Evolutionary conservation across 2,797 vertebrate species (phyloP).

Genomic region (Kryptolebias ocellatus): DNA sequence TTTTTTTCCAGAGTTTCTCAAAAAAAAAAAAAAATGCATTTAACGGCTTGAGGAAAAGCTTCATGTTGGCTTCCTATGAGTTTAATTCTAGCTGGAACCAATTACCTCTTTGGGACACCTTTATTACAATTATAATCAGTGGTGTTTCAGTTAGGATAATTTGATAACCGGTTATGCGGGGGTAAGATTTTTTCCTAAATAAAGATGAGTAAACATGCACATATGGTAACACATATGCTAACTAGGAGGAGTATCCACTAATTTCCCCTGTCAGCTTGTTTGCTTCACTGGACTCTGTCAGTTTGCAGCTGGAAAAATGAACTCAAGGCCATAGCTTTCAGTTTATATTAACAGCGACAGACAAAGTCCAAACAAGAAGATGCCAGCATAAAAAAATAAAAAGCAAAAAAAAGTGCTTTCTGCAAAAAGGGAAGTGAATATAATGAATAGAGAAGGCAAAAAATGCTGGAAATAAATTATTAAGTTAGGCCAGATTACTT

Average conservation of each 20-base stretch:
- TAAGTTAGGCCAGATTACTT: too few species aligned
- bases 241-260: conserved; percentile 28
- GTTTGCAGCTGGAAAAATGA: conserved; percentile 42
- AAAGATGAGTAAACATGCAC: conserved; percentile 38
- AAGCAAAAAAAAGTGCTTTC: not conserved
- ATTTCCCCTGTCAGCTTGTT: conserved; percentile 47
- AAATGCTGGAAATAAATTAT: too few species aligned
- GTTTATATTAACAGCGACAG: conserved; percentile 10
- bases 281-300: conserved; percentile 60
- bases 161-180: conserved; percentile 25
- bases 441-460: too few species aligned
- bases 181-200: conserved; percentile 35
- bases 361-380: not conserved
- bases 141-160: conserved; percentile 27
- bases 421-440: too few species aligned
- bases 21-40: not conserved
- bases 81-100: conserved; percentile 7
- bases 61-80: not conserved
- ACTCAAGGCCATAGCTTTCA: conserved; percentile 27
- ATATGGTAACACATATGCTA: conserved; percentile 47
- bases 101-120: conserved; percentile 20
- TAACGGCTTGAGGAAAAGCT: conserved; percentile 16
- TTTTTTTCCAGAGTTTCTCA: not conserved
- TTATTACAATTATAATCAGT: conserved; percentile 20
- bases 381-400: not conserved